Evolutionary conservation across 2,113 vertebrate species (phyloP).

Genomic region (Ciconia boyciana): DNA sequence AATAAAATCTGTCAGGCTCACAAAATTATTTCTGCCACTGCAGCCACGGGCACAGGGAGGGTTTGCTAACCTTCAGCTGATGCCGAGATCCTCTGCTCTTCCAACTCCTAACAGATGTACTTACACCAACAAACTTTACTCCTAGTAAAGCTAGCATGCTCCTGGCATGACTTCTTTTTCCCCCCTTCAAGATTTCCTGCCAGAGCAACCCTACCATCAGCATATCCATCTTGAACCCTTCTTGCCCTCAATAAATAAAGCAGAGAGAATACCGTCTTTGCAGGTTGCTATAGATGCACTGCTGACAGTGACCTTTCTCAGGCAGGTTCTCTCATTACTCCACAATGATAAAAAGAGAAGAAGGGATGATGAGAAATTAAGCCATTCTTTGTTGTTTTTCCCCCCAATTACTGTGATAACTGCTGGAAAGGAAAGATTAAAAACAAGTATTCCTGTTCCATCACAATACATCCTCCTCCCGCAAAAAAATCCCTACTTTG

Average conservation of each 20-base stretch:
- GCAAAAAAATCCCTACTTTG: not conserved
- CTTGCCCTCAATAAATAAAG: not conserved
- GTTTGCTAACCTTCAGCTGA: not conserved
- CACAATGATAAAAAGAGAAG: not conserved
- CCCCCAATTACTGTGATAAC: not conserved
- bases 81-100: not conserved
- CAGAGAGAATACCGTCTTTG: not conserved
- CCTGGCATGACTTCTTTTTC: not conserved
- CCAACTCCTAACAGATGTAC: rapidly evolving
- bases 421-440: not conserved
- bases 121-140: not conserved
- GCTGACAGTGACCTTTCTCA: not conserved
- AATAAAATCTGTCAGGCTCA: not conserved
- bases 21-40: not conserved
- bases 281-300: not conserved
- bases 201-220: not conserved
- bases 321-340: not conserved
- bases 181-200: not conserved
- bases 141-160: not conserved
- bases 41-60: not conserved
- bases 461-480: not conserved
- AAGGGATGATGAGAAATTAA: not conserved
- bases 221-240: not conserved
- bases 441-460: not conserved
- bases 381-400: not conserved